A percentile compares a stretch with the other conserved stretches of the same genome.
These are phyloP conservation scores for Cottoperca gobio DNA, from an alignment of 2,797 vertebrate genomes.

Conservation along the genomic window DNA sequence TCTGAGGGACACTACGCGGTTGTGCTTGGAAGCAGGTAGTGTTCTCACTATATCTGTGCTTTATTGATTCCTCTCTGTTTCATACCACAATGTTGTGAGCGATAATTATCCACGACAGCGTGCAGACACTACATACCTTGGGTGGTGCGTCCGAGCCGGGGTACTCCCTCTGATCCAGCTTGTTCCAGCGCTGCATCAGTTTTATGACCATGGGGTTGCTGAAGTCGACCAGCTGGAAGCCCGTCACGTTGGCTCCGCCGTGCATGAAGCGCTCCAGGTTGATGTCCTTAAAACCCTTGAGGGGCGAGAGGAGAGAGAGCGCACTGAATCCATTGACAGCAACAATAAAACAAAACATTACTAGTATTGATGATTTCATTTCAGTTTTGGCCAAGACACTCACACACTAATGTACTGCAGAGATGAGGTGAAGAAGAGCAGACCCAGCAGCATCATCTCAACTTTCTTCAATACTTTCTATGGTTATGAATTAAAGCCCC, in stretches of 20 bases:
- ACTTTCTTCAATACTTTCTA: conserved; percentile 1
- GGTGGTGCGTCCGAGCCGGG: conserved; percentile 96
- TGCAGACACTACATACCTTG: no score
- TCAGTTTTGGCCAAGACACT: not conserved
- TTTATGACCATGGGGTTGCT: conserved; percentile 97
- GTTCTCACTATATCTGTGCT: no score
- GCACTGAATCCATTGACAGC: conserved; percentile 13
- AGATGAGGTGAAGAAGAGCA: not conserved
- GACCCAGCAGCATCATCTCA: no score
- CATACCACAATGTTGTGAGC: no score
- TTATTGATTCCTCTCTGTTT: no score
- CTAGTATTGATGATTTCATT: not conserved
- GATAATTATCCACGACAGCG: no score
- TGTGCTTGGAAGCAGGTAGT: no score
- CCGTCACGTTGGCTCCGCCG: conserved; percentile 97
- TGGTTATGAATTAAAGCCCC: not conserved
- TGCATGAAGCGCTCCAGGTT: conserved; percentile 99
- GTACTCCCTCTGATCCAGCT: conserved; percentile 98
- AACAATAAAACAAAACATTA: not conserved
- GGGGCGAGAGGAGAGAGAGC: not conserved
- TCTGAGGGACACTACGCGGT: no score
- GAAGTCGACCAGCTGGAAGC: conserved; percentile 98
- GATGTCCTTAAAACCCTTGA: conserved; percentile 98
- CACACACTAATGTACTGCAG: not conserved
- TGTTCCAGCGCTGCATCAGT: conserved; percentile 99